Evolutionary conservation across 2,888 invertebrate genomes (phyloP).

Genomic region (Venusia cambrica): DNA sequence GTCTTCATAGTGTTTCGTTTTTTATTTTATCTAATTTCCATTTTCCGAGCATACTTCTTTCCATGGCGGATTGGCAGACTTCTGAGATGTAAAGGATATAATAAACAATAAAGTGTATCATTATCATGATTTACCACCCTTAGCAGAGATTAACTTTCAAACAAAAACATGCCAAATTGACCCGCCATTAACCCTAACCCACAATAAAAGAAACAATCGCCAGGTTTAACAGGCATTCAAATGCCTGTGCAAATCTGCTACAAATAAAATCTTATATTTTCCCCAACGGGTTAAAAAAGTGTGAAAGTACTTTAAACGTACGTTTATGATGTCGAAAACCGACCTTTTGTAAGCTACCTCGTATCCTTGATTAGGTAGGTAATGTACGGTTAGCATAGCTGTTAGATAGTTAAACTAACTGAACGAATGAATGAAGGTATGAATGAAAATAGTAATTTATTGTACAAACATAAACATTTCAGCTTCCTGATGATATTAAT

Average conservation of each 20-base stretch:
- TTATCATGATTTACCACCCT: no score
- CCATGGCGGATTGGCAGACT: no score
- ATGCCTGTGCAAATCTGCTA: conserved; percentile 6
- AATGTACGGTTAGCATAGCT: conserved; percentile 19
- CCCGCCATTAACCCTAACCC: conserved; percentile 10
- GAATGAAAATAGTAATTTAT: no score
- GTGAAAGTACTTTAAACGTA: conserved; percentile 16
- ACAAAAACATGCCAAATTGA: conserved; percentile 7
- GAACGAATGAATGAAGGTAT: no score
- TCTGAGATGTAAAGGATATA: no score
- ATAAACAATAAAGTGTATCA: no score
- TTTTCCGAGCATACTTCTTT: no score
- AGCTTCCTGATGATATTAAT: no score
- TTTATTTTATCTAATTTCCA: no score
- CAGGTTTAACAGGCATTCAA: conserved; percentile 7
- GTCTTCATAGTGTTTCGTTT: no score
- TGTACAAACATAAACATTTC: no score
- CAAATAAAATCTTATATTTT: conserved; percentile 27
- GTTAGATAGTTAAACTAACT: background rate
- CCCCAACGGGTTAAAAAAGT: conserved; percentile 25
- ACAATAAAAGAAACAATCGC: conserved; percentile 17
- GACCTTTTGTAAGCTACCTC: conserved; percentile 36
- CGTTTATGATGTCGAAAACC: conserved; percentile 36
- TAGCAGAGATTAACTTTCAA: no score
- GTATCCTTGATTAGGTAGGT: conserved; percentile 49